Conservation (phyloP, 2,113 vertebrate genomes). For the Platichthys flesus region DNA sequence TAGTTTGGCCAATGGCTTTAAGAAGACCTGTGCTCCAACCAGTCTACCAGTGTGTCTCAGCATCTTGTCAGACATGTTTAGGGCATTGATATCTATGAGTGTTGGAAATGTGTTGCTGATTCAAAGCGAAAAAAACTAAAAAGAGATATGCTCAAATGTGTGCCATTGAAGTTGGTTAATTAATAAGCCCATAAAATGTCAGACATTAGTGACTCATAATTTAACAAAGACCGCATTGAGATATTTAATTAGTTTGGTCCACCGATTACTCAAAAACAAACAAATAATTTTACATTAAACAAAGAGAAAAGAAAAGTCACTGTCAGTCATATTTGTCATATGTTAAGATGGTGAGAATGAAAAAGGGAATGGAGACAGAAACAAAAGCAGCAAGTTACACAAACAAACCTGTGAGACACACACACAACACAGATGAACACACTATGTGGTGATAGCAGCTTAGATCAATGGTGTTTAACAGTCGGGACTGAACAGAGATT, state of each 20-base stretch:
- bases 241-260: neutral
- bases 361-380: neutral
- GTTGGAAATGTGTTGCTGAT: no score
- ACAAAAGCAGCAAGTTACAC: slow-evolving; percentile 17
- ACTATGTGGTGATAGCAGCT: neutral
- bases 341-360: neutral
- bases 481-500: slow-evolving; percentile 1
- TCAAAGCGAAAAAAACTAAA: no score
- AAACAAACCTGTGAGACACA: neutral
- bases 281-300: neutral
- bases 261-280: neutral
- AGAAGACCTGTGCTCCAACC: neutral
- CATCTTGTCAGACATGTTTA: slow-evolving; percentile 3
- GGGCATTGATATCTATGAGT: no score
- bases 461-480: neutral
- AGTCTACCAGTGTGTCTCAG: slow-evolving; percentile 2
- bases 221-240: neutral
- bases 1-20: no score
- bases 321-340: no score
- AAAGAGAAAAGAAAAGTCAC: no score
- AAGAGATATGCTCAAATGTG: no score
- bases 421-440: neutral
- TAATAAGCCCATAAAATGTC: neutral
- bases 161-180: no score
- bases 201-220: neutral